phyloP scores from a whole-genome alignment of 92 coral and sea anemone genomes.

The Bergia puertoricense region DNA sequence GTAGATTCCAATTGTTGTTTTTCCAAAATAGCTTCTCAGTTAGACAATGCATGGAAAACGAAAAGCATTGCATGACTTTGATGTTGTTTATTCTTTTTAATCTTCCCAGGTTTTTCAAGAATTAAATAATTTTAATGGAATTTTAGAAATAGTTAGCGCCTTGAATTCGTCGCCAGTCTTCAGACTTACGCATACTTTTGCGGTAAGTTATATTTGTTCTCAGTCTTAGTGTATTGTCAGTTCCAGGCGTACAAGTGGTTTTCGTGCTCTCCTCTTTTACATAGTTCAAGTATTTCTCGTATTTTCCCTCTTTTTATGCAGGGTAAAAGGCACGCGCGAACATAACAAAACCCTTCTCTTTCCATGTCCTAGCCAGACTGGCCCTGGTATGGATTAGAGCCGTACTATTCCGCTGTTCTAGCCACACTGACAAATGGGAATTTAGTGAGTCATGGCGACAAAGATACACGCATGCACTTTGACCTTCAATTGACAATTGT shows the following conservation, averaged over 20 bases:
- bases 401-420: no score
- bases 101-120: conserved; percentile 92
- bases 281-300: no score
- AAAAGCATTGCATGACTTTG: background rate
- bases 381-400: no score
- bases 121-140: conserved; percentile 97
- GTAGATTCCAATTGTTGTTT: no score
- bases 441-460: no score
- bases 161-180: conserved; percentile 93
- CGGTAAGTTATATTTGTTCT: conserved; percentile 62
- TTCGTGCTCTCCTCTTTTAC: background rate
- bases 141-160: conserved; percentile 98
- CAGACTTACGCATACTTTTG: conserved; percentile 93
- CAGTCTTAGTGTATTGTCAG: background rate
- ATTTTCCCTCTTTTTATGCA: no score
- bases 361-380: no score
- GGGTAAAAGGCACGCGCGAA: no score
- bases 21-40: background rate
- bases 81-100: background rate
- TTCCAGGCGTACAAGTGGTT: background rate
- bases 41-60: background rate
- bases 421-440: no score
- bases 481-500: no score
- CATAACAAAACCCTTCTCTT: no score
- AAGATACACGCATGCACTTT: no score